Conservation (phyloP, 1,140 invertebrate species). For the Colletes latitarsis region DNA sequence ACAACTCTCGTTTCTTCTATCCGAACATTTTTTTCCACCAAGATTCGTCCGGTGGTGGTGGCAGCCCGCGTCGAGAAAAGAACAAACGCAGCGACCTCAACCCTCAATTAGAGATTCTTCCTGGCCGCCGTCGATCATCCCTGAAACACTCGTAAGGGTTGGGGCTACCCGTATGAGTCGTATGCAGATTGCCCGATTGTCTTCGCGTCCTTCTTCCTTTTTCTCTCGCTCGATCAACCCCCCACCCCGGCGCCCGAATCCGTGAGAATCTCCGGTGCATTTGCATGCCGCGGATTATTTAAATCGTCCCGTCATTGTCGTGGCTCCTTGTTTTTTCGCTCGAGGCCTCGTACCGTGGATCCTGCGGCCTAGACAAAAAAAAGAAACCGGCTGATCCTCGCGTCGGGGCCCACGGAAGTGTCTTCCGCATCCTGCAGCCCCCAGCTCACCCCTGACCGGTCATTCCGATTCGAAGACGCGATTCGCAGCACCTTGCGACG, state of each 20-base stretch:
- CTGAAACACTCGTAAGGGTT: slow-evolving; percentile 30
- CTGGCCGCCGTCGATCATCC: slow-evolving; percentile 45
- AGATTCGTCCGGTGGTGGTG: neutral
- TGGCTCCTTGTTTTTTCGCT: slow-evolving; percentile 70
- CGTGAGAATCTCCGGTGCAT: slow-evolving; percentile 70
- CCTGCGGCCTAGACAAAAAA: slow-evolving; percentile 52
- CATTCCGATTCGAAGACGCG: slow-evolving; percentile 3
- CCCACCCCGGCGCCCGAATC: slow-evolving; percentile 30
- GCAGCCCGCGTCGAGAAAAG: neutral
- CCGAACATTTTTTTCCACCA: too few species aligned
- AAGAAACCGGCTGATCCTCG: slow-evolving; percentile 58
- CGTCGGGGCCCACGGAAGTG: slow-evolving; percentile 23
- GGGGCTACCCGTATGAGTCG: slow-evolving; percentile 51
- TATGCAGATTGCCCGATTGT: slow-evolving; percentile 71
- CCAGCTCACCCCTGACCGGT: slow-evolving; percentile 5
- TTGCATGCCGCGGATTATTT: slow-evolving; percentile 75
- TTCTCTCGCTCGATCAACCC: slow-evolving; percentile 31
- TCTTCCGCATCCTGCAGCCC: slow-evolving; percentile 42
- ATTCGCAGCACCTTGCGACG: slow-evolving; percentile 6
- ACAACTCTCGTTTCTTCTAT: too few species aligned
- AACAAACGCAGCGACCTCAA: neutral
- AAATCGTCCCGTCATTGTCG: slow-evolving; percentile 71
- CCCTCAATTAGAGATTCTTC: slow-evolving; percentile 22
- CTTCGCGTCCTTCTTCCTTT: slow-evolving; percentile 59
- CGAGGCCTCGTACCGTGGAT: slow-evolving; percentile 32